phyloP scores from a whole-genome alignment of 1,140 invertebrate species.

The Cryptotermes secundus region DNA sequence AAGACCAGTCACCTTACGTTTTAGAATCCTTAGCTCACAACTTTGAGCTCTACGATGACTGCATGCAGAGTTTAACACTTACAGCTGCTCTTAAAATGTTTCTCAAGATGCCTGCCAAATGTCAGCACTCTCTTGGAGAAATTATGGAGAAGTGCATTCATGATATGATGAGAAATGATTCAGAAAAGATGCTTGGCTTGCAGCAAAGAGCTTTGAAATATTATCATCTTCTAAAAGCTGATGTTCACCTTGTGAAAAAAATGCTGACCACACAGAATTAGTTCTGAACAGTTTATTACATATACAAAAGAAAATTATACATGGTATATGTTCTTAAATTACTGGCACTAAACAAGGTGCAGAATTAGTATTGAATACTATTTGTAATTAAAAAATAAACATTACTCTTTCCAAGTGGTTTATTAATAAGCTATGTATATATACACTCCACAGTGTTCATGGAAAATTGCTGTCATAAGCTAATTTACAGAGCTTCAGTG shows the following conservation, averaged over 20 bases:
- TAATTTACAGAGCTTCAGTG: not conserved
- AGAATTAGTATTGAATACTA: not conserved
- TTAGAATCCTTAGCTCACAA: constrained; percentile 23
- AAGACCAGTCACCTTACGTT: constrained; percentile 26
- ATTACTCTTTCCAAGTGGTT: not conserved
- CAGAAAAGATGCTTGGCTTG: constrained; percentile 3
- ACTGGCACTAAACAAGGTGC: not conserved
- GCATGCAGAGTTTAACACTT: constrained; percentile 20
- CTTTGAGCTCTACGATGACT: constrained; percentile 29
- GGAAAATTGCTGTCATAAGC: not conserved
- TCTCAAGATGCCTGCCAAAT: constrained; percentile 30
- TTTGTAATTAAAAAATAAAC: not conserved
- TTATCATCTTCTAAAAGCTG: constrained; percentile 21
- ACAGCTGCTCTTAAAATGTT: constrained; percentile 30
- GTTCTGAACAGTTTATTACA: too few species aligned
- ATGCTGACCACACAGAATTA: not conserved
- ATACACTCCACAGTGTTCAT: not conserved
- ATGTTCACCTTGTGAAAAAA: constrained; percentile 22
- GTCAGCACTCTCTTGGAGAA: constrained; percentile 28
- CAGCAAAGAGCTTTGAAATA: constrained; percentile 27
- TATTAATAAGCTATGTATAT: not conserved
- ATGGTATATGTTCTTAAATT: not conserved
- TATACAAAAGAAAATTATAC: too few species aligned
- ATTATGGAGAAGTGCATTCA: constrained; percentile 27
- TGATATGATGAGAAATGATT: not conserved